Base-by-base conservation (phyloP, 2,113 vertebrate species). In the Excalfactoria chinensis region DNA sequence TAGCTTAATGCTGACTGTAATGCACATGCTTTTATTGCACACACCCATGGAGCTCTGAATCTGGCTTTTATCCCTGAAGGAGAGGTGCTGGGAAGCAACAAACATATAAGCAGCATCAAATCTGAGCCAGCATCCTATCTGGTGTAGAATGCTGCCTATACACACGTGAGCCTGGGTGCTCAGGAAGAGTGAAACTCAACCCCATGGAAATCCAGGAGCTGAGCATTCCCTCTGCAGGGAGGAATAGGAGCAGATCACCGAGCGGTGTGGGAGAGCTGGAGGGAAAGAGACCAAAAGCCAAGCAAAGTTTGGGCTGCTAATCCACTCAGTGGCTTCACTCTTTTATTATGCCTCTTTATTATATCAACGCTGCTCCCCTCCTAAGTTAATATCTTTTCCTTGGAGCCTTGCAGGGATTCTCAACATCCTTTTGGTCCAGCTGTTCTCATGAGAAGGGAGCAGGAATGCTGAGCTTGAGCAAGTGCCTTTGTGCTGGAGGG, bases 261-360 rank as follows among this genome's bases (percentile, higher is more conserved):
- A 25, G 78, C n/a, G 4, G 84, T 4, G 25, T 77, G n/a, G 84
- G 23, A 49, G 86, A 84, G 40, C 92, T 55, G 84, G 40, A 84
- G 78, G 95, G 93, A 63, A 85, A 79, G 97, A 97, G 96, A 97
- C 95, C 86, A 68, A 63, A 94, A 84, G 16, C 94, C 92, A 71
- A 84, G 69, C 97, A 97, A 96, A 76, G 96, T 97, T 96, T 23
- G 74, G 96, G 87, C 95, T 97, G 93, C 93, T 97, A 96, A 88
- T 46, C 67, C 26, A 86, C 62, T 84, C 92, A 91, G 84, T 91
- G 82, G 32, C 69, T 80, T 66, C 90, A 85, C 85, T 91, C 67
- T 80, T 93, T 95, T 91, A 93, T 94, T 86, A 81, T 46, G 74
- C 35, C 48, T 94, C 88, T 95, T 95, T 95, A 86, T 95, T 81